Percentiles rank a stretch among this genome's conserved stretches.
Evolutionary conservation across 1,140 invertebrate genomes (phyloP).

Genomic region (Drosophila cardini): DNA sequence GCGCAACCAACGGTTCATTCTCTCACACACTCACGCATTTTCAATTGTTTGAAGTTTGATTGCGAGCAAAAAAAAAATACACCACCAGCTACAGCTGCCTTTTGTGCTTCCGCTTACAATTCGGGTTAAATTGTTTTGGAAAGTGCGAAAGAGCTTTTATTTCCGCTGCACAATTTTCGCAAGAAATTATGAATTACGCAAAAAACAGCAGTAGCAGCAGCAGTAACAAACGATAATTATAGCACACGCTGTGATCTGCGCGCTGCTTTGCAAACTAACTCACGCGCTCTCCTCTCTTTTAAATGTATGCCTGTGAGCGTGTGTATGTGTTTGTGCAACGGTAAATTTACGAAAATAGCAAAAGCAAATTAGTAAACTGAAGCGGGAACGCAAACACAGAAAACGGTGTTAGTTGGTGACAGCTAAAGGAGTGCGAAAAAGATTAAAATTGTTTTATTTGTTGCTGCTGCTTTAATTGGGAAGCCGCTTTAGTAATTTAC

Average conservation of each 20-base stretch:
- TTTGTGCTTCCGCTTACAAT: conserved; percentile 66
- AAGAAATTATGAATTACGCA: conserved; percentile 54
- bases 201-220: conserved; percentile 26
- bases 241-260: conserved; percentile 28
- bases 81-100: conserved; percentile 14
- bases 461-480: conserved; percentile 43
- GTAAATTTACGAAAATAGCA: conserved; percentile 47
- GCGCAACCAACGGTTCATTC: conserved; percentile 2
- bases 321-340: conserved; percentile 25
- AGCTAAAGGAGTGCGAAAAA: conserved; percentile 70
- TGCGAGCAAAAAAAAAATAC: neutral
- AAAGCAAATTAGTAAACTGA: conserved; percentile 44
- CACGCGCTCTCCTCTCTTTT: conserved; percentile 14
- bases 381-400: conserved; percentile 21
- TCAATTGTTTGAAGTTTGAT: conserved; percentile 26
- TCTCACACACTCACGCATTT: conserved; percentile 35
- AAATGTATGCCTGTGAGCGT: conserved; percentile 2
- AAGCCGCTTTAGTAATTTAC: conserved; percentile 11
- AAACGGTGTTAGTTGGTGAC: conserved; percentile 46
- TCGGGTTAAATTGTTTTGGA: conserved; percentile 78
- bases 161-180: conserved; percentile 66
- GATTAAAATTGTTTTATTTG: conserved; percentile 67
- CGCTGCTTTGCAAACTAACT: neutral
- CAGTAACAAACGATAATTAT: conserved; percentile 35
- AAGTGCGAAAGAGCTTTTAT: conserved; percentile 60